phyloP scores from a whole-genome alignment of 1,140 invertebrate species.

The Tetramorium simillimum region DNA sequence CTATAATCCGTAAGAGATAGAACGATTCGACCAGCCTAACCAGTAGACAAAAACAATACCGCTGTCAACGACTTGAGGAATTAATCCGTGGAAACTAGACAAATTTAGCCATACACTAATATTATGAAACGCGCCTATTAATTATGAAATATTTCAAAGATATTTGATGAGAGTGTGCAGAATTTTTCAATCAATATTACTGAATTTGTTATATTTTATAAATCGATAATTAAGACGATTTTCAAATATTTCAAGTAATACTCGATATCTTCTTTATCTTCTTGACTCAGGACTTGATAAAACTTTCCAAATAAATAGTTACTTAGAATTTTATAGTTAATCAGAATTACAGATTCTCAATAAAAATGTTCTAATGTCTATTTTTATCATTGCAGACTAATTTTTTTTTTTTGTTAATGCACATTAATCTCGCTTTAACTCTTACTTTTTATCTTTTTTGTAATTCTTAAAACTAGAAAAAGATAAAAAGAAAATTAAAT shows the following conservation, averaged over 20 bases:
- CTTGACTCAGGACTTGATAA: background rate
- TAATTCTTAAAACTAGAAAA: too few relatives aligned
- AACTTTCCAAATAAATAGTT: background rate
- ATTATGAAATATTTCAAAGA: background rate
- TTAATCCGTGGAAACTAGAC: background rate
- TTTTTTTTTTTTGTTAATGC: too few relatives aligned
- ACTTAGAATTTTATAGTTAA: background rate
- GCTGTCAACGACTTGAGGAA: background rate
- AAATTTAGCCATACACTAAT: background rate
- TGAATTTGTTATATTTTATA: background rate
- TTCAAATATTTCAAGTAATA: background rate
- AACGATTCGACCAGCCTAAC: background rate
- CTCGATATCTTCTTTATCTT: background rate
- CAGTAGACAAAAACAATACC: conserved; percentile 24
- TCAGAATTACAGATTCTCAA: background rate
- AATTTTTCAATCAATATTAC: background rate
- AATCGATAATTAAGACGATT: background rate
- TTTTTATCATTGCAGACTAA: background rate
- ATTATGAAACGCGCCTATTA: background rate
- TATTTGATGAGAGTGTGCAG: background rate
- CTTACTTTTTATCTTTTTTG: too few relatives aligned
- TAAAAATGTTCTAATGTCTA: background rate
- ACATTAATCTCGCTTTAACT: too few relatives aligned
- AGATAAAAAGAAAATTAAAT: too few relatives aligned
- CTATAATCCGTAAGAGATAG: conserved; percentile 14